Conservation (phyloP, 2,113 vertebrate genomes). For the Platichthys stellatus region DNA sequence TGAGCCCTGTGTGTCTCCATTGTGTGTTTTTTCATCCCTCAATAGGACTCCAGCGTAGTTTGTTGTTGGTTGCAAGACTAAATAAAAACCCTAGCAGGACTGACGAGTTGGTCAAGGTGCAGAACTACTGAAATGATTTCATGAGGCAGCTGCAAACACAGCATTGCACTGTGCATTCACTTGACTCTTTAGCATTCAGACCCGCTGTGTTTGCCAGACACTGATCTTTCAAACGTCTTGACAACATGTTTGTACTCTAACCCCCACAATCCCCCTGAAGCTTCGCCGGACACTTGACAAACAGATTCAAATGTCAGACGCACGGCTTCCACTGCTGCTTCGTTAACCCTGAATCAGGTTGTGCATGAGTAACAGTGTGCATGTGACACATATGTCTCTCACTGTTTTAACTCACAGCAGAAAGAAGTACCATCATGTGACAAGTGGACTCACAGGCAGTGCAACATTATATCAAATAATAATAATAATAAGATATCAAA, state of each 20-base stretch:
- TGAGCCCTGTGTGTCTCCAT: slow-evolving; percentile 28
- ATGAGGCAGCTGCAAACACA: slow-evolving; percentile 12
- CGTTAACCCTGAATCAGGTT: slow-evolving; percentile 24
- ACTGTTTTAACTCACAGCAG: neutral
- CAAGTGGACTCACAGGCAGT: too few relatives aligned
- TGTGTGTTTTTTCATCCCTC: slow-evolving; percentile 54
- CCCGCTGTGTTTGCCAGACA: slow-evolving; percentile 31
- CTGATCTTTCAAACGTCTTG: slow-evolving; percentile 47
- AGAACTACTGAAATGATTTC: slow-evolving; percentile 19
- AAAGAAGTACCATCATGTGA: neutral
- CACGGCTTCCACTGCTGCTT: slow-evolving; percentile 25
- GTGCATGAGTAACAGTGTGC: slow-evolving; percentile 13
- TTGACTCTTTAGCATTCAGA: slow-evolving; percentile 36
- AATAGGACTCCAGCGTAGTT: slow-evolving; percentile 25
- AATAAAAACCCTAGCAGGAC: slow-evolving; percentile 47
- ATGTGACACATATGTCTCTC: neutral
- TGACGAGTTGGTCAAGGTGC: slow-evolving; percentile 36
- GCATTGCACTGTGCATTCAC: neutral
- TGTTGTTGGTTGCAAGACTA: slow-evolving; percentile 31
- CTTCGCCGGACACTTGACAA: slow-evolving; percentile 48
- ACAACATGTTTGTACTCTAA: slow-evolving; percentile 40
- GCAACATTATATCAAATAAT: too few relatives aligned
- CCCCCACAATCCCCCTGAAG: slow-evolving; percentile 35
- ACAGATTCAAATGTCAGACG: slow-evolving; percentile 69
- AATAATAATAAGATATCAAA: too few relatives aligned